A percentile compares a stretch with the other conserved stretches of the same genome.
These are phyloP conservation scores for Chymomyza procnemis DNA, from an alignment of 2,888 invertebrate species.

Conservation along the genomic window DNA sequence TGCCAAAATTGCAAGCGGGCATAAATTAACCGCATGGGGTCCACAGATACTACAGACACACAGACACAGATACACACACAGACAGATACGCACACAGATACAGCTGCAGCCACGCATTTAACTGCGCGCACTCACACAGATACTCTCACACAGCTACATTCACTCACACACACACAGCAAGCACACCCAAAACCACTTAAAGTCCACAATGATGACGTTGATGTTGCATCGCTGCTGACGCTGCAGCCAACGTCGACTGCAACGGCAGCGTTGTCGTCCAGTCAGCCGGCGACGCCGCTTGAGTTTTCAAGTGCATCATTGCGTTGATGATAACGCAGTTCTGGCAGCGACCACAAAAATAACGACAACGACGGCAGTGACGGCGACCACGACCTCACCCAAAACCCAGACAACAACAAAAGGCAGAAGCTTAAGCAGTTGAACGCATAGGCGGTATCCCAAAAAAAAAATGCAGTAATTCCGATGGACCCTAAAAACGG, in stretches of 20 bases:
- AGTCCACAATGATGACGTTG: conserved; percentile 72
- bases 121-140: conserved; percentile 23
- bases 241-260: not conserved
- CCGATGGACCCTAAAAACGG: not conserved
- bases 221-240: conserved; percentile 40
- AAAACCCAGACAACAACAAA: conserved; percentile 45
- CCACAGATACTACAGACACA: conserved; percentile 51
- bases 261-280: not conserved
- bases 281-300: conserved; percentile 62
- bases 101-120: conserved; percentile 18
- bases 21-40: conserved; percentile 71
- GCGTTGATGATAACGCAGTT: conserved; percentile 56
- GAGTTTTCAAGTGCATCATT: conserved; percentile 71
- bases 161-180: conserved; percentile 41
- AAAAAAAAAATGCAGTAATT: conserved; percentile 1
- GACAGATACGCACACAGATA: conserved; percentile 11
- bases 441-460: conserved; percentile 43
- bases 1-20: conserved; percentile 70
- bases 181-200: conserved; percentile 69
- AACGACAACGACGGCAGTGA: conserved; percentile 33
- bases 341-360: conserved; percentile 20
- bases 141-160: conserved; percentile 35
- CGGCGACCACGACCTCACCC: conserved; percentile 62
- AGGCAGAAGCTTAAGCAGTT: conserved; percentile 44
- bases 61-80: conserved; percentile 29